Evolutionary conservation across 2,113 vertebrate genomes (phyloP).

Genomic region (Aythya baeri): DNA sequence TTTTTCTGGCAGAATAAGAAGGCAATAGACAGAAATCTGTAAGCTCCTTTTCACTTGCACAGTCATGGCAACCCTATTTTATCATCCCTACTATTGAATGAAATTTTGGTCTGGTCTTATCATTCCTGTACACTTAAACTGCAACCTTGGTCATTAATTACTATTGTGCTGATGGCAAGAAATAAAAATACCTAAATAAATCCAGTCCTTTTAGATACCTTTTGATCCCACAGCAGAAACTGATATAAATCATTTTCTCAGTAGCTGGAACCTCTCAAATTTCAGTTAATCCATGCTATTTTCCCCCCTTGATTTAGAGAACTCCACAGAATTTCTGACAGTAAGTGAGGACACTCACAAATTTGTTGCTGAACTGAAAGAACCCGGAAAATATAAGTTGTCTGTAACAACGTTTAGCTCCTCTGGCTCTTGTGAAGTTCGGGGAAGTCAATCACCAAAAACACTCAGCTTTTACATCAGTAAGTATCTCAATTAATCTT

Average conservation of each 20-base stretch:
- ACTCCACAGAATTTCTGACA: constrained; percentile 83
- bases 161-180: background rate
- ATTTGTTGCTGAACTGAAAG: constrained; percentile 87
- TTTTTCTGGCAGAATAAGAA: background rate
- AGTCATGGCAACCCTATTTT: background rate
- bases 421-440: constrained; percentile 85
- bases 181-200: background rate
- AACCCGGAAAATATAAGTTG: constrained; percentile 87
- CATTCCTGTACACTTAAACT: background rate
- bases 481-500: constrained; percentile 74
- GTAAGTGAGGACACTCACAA: constrained; percentile 91
- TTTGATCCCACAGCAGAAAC: background rate
- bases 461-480: constrained; percentile 92
- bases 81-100: background rate
- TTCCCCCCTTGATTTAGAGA: constrained; percentile 74
- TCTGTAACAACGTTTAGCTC: constrained; percentile 88
- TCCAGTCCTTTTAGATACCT: background rate
- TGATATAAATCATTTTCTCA: background rate
- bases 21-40: background rate
- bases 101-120: background rate
- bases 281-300: background rate
- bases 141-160: background rate
- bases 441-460: constrained; percentile 84
- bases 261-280: background rate
- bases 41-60: background rate